Percentiles rank a stretch among this genome's conserved stretches.
Evolutionary conservation across 2,797 vertebrate genomes (phyloP).

Genomic region (Enteromius trimaculatus): DNA sequence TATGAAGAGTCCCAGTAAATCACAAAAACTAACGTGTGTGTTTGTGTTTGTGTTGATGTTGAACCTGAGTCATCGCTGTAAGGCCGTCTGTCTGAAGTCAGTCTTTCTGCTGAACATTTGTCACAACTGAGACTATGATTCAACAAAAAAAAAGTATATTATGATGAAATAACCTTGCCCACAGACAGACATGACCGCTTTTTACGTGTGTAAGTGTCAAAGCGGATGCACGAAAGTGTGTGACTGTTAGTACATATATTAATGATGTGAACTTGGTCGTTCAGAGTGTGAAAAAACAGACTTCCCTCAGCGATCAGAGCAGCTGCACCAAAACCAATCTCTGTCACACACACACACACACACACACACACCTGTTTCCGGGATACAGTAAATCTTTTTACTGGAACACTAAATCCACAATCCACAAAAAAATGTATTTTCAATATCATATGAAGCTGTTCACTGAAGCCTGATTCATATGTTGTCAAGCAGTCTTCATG

Average conservation of each 20-base stretch:
- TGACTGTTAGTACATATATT: neutral
- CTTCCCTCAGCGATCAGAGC: neutral
- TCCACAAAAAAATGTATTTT: neutral
- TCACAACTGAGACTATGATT: neutral
- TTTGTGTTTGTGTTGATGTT: neutral
- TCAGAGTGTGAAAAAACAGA: constrained; percentile 12
- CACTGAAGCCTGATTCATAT: neutral
- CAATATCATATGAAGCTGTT: neutral
- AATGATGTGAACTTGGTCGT: constrained; percentile 1
- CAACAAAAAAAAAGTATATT: constrained; percentile 26
- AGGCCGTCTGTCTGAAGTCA: neutral
- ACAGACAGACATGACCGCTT: neutral
- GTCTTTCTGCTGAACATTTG: neutral
- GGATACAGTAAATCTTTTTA: neutral
- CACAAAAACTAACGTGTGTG: too few relatives aligned
- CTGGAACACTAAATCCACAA: neutral
- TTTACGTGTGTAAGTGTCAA: neutral
- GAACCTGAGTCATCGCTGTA: neutral
- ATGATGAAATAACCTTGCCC: neutral
- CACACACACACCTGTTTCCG: constrained; percentile 1
- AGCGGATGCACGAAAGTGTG: neutral
- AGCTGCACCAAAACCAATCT: neutral
- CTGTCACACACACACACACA: neutral
- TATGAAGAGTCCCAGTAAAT: too few relatives aligned
- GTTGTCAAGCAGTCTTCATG: neutral